Percentiles rank a stretch among this genome's conserved stretches.
Evolutionary conservation across 2,888 invertebrate species (phyloP).

Genomic region (Aphidius colemani): DNA sequence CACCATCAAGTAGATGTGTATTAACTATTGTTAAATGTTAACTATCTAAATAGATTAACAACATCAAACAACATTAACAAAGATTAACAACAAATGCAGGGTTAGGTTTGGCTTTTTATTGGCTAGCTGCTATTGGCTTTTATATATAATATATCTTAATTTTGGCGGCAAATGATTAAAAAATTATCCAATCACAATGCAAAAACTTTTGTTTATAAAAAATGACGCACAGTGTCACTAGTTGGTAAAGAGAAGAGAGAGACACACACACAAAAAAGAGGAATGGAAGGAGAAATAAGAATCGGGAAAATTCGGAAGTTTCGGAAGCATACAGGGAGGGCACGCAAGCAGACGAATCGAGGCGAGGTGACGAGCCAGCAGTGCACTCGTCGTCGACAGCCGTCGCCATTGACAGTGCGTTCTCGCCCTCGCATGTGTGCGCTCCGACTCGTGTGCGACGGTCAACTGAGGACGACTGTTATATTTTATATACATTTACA

Average conservation of each 20-base stretch:
- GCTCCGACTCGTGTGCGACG: slow-evolving; percentile 40
- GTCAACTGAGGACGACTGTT: slow-evolving; percentile 55
- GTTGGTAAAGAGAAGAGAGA: too few relatives aligned
- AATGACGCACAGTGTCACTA: too few relatives aligned
- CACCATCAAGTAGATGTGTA: too few relatives aligned
- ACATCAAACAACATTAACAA: not conserved
- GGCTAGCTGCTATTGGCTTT: too few relatives aligned
- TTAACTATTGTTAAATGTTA: too few relatives aligned
- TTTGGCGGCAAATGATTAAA: not conserved
- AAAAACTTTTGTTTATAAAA: too few relatives aligned
- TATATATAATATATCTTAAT: too few relatives aligned
- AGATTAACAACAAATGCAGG: not conserved
- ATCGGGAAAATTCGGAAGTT: too few relatives aligned
- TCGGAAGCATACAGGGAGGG: slow-evolving; percentile 45
- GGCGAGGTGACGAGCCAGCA: slow-evolving; percentile 38
- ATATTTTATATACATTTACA: slow-evolving; percentile 21
- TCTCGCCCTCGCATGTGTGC: slow-evolving; percentile 55
- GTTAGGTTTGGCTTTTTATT: not conserved
- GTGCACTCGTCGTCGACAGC: slow-evolving; percentile 64
- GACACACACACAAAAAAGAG: too few relatives aligned
- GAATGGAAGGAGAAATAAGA: too few relatives aligned
- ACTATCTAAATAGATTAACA: too few relatives aligned
- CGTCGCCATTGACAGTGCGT: slow-evolving; percentile 62
- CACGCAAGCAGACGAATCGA: slow-evolving; percentile 46
- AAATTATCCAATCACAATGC: too few relatives aligned